Percentiles rank a stretch among this genome's conserved stretches.
Evolutionary conservation across 2,113 vertebrate species (phyloP).

Genomic region (Hystrix cristata): DNA sequence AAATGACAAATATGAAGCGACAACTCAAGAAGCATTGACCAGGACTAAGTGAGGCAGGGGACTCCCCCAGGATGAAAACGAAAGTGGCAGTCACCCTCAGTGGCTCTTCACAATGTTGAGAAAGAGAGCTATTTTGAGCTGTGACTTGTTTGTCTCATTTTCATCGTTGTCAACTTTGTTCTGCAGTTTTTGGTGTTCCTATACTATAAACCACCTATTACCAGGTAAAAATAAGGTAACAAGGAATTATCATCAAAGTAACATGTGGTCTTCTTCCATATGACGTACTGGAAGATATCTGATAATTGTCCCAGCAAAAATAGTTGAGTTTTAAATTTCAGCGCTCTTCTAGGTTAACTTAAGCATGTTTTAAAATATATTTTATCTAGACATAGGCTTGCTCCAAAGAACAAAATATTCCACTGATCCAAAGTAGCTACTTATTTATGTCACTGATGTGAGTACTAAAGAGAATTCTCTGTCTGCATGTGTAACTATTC

Average conservation of each 20-base stretch:
- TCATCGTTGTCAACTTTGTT: no score
- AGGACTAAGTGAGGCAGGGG: background rate
- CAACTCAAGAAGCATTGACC: background rate
- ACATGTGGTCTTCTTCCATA: background rate
- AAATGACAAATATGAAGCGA: background rate
- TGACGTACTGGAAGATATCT: background rate
- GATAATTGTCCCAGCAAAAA: background rate
- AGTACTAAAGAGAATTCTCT: background rate
- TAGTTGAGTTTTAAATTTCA: background rate
- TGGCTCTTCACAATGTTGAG: background rate
- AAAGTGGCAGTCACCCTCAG: background rate
- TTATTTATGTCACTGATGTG: background rate
- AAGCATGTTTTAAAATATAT: background rate
- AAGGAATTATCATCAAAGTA: background rate
- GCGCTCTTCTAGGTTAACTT: background rate
- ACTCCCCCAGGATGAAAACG: no score
- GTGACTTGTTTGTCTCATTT: background rate
- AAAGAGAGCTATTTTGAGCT: background rate
- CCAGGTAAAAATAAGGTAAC: background rate
- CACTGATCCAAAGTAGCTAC: background rate
- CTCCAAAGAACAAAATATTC: background rate
- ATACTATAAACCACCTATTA: background rate
- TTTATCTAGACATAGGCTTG: background rate
- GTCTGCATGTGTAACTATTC: background rate
- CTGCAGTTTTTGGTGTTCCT: background rate